Percentiles rank a stretch among this genome's conserved stretches.
phyloP scores from a whole-genome alignment of 1,140 invertebrate species.

The Habropoda laboriosa region DNA sequence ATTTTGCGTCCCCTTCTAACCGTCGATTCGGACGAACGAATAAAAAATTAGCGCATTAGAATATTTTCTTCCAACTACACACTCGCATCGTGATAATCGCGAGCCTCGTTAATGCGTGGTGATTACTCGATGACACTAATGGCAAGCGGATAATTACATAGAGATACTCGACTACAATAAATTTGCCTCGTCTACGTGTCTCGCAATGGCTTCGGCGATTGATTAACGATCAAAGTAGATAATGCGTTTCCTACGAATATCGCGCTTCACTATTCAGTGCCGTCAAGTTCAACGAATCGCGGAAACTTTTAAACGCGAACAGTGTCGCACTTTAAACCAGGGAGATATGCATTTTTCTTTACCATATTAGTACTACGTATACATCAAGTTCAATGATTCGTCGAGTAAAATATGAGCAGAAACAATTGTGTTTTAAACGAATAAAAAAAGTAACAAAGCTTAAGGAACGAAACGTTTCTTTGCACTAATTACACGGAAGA shows the following conservation, averaged over 20 bases:
- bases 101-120: neutral
- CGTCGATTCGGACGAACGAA: neutral
- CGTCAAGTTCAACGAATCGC: slow-evolving; percentile 1
- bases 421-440: no score
- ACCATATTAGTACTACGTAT: no score
- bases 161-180: slow-evolving; percentile 10
- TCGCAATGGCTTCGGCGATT: neutral
- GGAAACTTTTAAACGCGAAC: no score
- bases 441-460: no score
- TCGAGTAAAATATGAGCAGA: no score
- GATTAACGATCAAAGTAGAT: slow-evolving; percentile 30
- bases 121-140: slow-evolving; percentile 13
- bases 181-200: neutral
- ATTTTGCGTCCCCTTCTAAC: neutral
- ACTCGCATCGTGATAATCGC: neutral
- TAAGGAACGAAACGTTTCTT: no score
- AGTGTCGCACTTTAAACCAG: no score
- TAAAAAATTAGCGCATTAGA: neutral
- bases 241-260: neutral
- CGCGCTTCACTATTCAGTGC: neutral
- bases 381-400: no score
- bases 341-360: no score
- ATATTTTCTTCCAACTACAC: neutral
- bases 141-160: slow-evolving; percentile 5
- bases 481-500: no score